A percentile compares a stretch with the other conserved stretches of the same genome.
Evolutionary conservation across 2,888 invertebrate genomes (phyloP).

Genomic region (Emesis russula): DNA sequence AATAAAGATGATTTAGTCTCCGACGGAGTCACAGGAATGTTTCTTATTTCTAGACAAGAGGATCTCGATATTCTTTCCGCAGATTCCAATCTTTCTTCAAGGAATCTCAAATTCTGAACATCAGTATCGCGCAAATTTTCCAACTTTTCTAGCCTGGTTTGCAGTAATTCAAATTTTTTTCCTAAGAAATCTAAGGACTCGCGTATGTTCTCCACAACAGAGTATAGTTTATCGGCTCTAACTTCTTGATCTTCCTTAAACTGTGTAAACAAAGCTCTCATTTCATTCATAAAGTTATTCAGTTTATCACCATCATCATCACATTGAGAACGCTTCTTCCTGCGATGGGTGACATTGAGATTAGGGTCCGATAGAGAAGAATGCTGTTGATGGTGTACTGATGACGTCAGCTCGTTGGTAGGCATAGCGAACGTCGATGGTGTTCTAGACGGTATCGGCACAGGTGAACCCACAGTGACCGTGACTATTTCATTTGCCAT

Average conservation of each 20-base stretch:
- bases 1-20: slow-evolving; percentile 42
- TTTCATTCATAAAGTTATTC: not conserved
- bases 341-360: slow-evolving; percentile 1
- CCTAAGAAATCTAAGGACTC: not conserved
- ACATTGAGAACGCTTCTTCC: slow-evolving; percentile 3
- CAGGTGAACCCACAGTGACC: too few relatives aligned
- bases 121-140: not conserved
- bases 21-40: slow-evolving; percentile 22
- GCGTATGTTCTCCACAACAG: not conserved
- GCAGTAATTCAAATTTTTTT: not conserved
- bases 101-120: not conserved
- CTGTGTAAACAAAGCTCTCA: not conserved
- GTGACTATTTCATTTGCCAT: too few relatives aligned
- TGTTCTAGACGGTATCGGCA: too few relatives aligned
- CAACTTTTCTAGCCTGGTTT: not conserved
- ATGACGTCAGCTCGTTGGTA: too few relatives aligned
- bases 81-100: slow-evolving; percentile 45
- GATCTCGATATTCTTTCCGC: slow-evolving; percentile 32
- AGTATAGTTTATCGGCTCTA: not conserved
- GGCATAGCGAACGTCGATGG: too few relatives aligned
- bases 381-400: not conserved
- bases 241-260: slow-evolving; percentile 8
- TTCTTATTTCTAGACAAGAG: slow-evolving; percentile 54
- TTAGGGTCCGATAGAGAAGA: not conserved
- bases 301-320: not conserved